Base-by-base conservation (phyloP, 1,140 invertebrate species). In the Leptinotarsa defecta region DNA sequence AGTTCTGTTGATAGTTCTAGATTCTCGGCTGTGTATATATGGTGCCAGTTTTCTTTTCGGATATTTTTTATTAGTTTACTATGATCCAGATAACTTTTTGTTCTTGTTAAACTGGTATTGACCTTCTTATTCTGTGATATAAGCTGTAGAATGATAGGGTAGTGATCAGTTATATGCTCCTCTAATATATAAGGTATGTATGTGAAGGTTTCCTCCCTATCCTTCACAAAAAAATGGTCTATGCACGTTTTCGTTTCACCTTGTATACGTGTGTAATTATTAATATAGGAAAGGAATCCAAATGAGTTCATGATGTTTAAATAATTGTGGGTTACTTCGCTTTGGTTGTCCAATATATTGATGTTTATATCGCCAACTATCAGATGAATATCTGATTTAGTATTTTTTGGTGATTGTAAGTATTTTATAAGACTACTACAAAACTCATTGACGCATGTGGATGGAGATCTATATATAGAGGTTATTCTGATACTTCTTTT, bases 211-310 rank as follows among this genome's bases (percentile, higher is more conserved):
- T 68, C 19, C 1, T 43, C 17, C 15, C 24, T 11, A 68, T 68
- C 34, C 15, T 68, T 68, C 34, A 68, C 34, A 24, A 68, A 68
- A 27, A 68, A 17, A 24, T 68, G 65, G 24, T 68, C 65, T 27
- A 68, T 68, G 24, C 65, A 68, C 5, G 65, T 22, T 15, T 24
- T 68, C 0, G 22, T 22, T 17, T 57, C 52, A 57, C 52, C 52
- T 17, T 4, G n/a, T n/a, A 57, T n/a, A 17, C 52, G 13, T 4
- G 52, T 57, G n/a, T 57, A 57, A 57, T 57, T n/a, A 57, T 13
- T 57, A 57, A 57, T n/a, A 57, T 57, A n/a, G 52, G 52, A 57
- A 13, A 17, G 52, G 52, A 57, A 57, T 57, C 52, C 52, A n/a
- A 17, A 57, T n/a, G n/a, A 17, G 52, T n/a, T 57, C 63, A 65